Evolutionary conservation across 2,888 invertebrate genomes (phyloP).

Genomic region (Fissipunctia ypsillon): DNA sequence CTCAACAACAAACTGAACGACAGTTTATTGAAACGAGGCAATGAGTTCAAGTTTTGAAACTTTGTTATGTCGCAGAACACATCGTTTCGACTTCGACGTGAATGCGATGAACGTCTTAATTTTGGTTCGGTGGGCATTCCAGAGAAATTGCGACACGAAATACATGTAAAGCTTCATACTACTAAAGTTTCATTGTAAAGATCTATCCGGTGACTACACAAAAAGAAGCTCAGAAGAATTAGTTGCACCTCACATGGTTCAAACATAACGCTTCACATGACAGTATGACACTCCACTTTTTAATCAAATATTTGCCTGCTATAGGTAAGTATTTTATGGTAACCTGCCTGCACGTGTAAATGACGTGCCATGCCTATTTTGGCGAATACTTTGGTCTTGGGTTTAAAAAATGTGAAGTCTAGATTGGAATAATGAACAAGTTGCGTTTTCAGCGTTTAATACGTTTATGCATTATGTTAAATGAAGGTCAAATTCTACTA

Average conservation of each 20-base stretch:
- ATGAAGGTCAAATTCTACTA: no score
- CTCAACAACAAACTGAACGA: background rate
- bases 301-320: background rate
- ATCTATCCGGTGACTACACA: no score
- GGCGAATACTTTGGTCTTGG: no score
- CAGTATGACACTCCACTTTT: background rate
- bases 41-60: background rate
- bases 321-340: background rate
- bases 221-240: background rate
- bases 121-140: background rate
- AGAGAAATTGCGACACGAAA: background rate
- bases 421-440: no score
- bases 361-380: no score
- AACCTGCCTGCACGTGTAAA: background rate
- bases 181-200: slow-evolving; percentile 1
- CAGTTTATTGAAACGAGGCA: background rate
- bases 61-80: background rate
- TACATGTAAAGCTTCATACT: background rate
- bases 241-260: background rate
- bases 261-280: background rate
- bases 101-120: background rate
- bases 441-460: no score
- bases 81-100: background rate
- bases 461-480: no score
- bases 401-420: no score